These are phyloP conservation scores for Drosophila serrata DNA, from an alignment of 1,140 invertebrate species.

Conservation along the genomic window DNA sequence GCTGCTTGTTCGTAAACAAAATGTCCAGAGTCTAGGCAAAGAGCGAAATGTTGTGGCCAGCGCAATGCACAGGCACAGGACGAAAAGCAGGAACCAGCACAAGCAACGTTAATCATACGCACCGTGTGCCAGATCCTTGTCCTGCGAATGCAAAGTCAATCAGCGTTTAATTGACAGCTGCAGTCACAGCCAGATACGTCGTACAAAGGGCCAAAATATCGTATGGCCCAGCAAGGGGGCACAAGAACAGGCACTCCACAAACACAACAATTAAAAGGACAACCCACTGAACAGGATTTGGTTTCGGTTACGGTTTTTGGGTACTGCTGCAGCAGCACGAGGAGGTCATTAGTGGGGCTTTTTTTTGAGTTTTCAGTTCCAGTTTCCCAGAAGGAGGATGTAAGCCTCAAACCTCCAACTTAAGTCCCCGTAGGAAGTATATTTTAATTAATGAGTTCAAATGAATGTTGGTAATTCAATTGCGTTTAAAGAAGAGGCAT, in stretches of 20 bases:
- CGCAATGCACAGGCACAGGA: slow-evolving; percentile 1
- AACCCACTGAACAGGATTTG: slow-evolving; percentile 39
- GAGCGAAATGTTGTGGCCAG: slow-evolving; percentile 14
- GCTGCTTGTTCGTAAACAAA: slow-evolving; percentile 39
- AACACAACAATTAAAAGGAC: slow-evolving; percentile 43
- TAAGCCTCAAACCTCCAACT: no score
- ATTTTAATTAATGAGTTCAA: slow-evolving; percentile 29
- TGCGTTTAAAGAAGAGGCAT: not conserved
- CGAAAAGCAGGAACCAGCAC: slow-evolving; percentile 2
- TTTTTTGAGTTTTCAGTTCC: slow-evolving; percentile 2
- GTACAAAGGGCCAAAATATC: slow-evolving; percentile 16
- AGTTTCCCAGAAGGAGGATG: not conserved
- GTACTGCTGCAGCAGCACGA: slow-evolving; percentile 9
- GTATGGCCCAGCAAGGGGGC: slow-evolving; percentile 21
- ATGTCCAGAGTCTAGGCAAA: slow-evolving; percentile 53
- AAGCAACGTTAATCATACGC: slow-evolving; percentile 74
- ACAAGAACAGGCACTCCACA: not conserved
- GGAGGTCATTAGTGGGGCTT: slow-evolving; percentile 24
- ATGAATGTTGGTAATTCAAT: not conserved
- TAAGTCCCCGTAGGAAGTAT: slow-evolving; percentile 6
- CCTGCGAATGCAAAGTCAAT: slow-evolving; percentile 66
- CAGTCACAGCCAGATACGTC: slow-evolving; percentile 55
- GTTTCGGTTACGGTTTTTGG: slow-evolving; percentile 24
- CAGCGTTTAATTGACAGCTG: slow-evolving; percentile 78
- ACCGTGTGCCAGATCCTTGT: slow-evolving; percentile 55